phyloP scores from a whole-genome alignment of 2,113 vertebrate species.

The Bubo scandiacus region DNA sequence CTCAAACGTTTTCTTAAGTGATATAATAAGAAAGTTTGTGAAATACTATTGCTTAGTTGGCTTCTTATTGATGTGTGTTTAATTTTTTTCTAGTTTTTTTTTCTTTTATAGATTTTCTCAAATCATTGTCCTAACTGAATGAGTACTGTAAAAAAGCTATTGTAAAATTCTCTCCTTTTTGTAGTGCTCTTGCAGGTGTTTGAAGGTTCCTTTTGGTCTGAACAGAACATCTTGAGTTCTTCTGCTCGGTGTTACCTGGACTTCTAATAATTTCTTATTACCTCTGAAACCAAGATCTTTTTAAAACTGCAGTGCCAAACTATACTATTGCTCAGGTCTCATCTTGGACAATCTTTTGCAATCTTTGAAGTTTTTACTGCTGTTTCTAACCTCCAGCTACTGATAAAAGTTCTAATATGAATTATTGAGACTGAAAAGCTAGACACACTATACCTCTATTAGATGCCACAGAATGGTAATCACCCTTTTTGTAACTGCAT shows the following conservation, averaged over 20 bases:
- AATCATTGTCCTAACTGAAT: neutral
- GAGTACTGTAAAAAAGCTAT: neutral
- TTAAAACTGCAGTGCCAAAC: neutral
- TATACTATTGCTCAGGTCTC: neutral
- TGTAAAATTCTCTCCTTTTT: neutral
- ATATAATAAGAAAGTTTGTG: neutral
- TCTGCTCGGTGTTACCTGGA: rapidly evolving
- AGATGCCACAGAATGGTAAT: neutral
- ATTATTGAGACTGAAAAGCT: neutral
- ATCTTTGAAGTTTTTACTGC: neutral
- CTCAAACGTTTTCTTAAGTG: neutral
- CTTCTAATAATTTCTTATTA: neutral
- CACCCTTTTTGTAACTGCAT: neutral
- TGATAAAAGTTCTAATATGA: neutral
- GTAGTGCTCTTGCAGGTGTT: neutral
- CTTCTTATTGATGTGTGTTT: neutral
- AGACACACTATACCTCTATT: neutral
- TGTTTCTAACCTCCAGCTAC: neutral
- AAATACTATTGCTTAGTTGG: neutral
- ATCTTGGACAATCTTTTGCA: neutral
- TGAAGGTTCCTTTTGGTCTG: neutral
- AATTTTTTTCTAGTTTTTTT: neutral
- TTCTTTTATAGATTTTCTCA: neutral
- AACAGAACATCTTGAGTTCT: neutral
- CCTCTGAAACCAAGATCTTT: neutral